Base-by-base conservation (phyloP, 2,113 vertebrate species). In the Rana temporaria region DNA sequence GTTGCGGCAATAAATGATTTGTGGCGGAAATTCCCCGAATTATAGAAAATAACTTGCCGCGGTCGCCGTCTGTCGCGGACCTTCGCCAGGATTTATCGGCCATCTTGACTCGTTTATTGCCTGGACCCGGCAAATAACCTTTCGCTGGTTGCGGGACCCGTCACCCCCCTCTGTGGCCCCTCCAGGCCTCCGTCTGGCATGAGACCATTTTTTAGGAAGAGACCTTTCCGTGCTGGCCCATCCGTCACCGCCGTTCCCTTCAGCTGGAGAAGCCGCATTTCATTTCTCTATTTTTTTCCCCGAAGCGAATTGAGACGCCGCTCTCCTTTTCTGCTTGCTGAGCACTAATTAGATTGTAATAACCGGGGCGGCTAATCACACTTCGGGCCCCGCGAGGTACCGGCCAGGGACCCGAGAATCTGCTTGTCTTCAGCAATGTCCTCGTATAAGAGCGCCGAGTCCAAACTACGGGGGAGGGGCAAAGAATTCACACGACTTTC, bases 1-100 rank as follows among this genome's bases (percentile, higher is more conserved):
- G 60, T 18, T 20, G 32, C 64, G 18, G 22, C n/a, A 34, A 30
- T 72, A 48, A 81, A 72, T 72, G 68, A 81, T 72, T 81, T 63
- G 72, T 81, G 79, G 16, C 38, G 30, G 56, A 70, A 71, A 81
- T 80, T 19, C 67, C 56, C 78, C 72, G 52, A 73, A 81, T 73
- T 72, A 72, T 63, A 32, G 18, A 64, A 62, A 72, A 64, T 53
- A 56, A 34, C 26, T 22, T 48, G 22, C n/a, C 38, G 42, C 26
- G 12, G 17, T 26, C 6, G 38, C 59, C 42, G n/a, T 77, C 48
- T 68, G 52, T 16, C 19, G 18, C 48, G 7, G 14, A 7, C 62
- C 17, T 12, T 14, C 6, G 20, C 52, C 12, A 32, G 12, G 22
- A 78, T 65, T 55, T 78, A 55, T 55, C 8, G 18, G 22, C 20